phyloP scores from a whole-genome alignment of 2,797 vertebrate genomes.

The Macropodus opercularis region DNA sequence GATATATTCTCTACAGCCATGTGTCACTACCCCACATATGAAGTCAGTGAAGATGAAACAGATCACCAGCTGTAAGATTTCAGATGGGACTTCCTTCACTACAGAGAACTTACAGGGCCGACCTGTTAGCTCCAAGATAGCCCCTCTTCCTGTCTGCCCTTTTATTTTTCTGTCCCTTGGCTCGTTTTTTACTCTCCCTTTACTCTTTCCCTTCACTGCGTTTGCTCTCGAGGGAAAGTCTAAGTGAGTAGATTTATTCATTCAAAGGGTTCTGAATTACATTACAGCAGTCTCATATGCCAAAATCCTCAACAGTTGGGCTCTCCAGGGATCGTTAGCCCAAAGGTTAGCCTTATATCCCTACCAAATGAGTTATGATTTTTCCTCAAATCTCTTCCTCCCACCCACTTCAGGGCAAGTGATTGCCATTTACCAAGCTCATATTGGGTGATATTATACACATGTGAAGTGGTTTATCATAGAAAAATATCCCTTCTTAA shows the following conservation, averaged over 20 bases:
- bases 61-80: conserved; percentile 64
- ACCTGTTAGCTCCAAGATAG: conserved; percentile 47
- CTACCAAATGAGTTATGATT: conserved; percentile 76
- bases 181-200: conserved; percentile 48
- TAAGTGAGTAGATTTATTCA: conserved; percentile 82
- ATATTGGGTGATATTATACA: conserved; percentile 53
- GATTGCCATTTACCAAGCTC: conserved; percentile 51
- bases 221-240: conserved; percentile 69
- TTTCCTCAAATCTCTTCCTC: conserved; percentile 69
- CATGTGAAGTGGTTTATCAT: conserved; percentile 50
- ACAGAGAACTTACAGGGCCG: conserved; percentile 54
- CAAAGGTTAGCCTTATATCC: conserved; percentile 76
- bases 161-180: conserved; percentile 53
- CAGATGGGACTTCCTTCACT: conserved; percentile 48
- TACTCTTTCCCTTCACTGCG: conserved; percentile 53
- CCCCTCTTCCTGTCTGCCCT: conserved; percentile 47
- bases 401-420: conserved; percentile 48
- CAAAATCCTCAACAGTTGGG: conserved; percentile 71
- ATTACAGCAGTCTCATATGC: conserved; percentile 76
- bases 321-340: conserved; percentile 65
- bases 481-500: conserved; percentile 18
- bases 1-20: conserved; percentile 24
- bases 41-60: conserved; percentile 33
- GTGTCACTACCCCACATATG: conserved; percentile 48
- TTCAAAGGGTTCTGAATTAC: conserved; percentile 80